Evolutionary conservation across 1,140 invertebrate species (phyloP).

Genomic region (Lepidurus couesii): DNA sequence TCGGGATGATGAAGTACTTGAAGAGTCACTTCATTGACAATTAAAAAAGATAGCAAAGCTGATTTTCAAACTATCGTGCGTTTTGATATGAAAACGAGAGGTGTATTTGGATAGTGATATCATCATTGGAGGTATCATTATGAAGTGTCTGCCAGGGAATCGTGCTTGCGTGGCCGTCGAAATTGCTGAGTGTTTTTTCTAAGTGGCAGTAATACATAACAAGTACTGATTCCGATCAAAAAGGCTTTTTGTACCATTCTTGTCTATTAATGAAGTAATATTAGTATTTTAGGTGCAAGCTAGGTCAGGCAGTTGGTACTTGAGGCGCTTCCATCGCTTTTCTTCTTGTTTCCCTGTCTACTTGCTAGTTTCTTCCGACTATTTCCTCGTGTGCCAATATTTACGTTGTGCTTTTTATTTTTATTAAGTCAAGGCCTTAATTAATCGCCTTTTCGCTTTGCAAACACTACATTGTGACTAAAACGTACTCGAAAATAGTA

Average conservation of each 20-base stretch:
- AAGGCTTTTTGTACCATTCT: neutral
- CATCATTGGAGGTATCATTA: neutral
- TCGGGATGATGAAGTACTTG: conserved; percentile 92
- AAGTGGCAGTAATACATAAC: conserved; percentile 22
- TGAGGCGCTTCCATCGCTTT: neutral
- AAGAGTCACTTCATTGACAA: conserved; percentile 81
- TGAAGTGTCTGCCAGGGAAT: neutral
- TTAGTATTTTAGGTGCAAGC: too few relatives aligned
- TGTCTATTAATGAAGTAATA: neutral
- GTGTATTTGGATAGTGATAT: conserved; percentile 16
- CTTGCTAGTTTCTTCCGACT: neutral
- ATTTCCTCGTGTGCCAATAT: conserved; percentile 4
- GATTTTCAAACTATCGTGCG: neutral
- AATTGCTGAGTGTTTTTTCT: conserved; percentile 21
- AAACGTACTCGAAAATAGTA: neutral
- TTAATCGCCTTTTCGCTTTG: neutral
- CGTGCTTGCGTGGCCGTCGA: neutral
- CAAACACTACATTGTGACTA: neutral
- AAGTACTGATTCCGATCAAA: neutral
- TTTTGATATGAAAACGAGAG: conserved; percentile 11
- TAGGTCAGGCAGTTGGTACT: neutral
- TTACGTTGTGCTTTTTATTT: conserved; percentile 2
- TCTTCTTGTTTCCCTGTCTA: neutral
- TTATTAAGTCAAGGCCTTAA: neutral
- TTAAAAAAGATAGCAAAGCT: conserved; percentile 26